These are phyloP conservation scores for Turritopsis rubra DNA, from an alignment of 30 jellyfish, hydroid and myxozoan genomes.

Conservation along the genomic window DNA sequence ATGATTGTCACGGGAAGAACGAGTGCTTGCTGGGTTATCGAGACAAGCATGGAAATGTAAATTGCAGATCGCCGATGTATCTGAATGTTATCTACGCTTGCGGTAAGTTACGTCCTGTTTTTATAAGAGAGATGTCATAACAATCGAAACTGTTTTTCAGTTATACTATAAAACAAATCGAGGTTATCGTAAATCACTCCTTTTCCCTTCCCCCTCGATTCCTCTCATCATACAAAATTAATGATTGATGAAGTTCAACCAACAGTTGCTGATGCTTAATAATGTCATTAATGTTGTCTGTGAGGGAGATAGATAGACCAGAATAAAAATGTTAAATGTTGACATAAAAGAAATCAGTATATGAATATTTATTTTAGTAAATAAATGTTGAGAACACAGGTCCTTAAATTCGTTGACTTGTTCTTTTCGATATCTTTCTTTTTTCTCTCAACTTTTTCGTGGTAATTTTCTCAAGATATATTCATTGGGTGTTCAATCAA, in stretches of 20 bases:
- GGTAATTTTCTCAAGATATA: too few species aligned
- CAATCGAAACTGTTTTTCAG: background rate
- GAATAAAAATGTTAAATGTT: too few species aligned
- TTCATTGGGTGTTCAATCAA: background rate
- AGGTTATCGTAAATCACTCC: background rate
- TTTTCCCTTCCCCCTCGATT: background rate
- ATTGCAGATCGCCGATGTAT: constrained; percentile 15
- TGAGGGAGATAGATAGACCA: too few species aligned
- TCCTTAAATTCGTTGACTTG: too few species aligned
- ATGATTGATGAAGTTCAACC: background rate
- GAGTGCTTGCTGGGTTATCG: constrained; percentile 9
- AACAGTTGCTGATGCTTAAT: too few species aligned
- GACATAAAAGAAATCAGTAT: too few species aligned
- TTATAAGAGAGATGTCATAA: background rate
- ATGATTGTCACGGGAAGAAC: background rate
- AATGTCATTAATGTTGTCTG: too few species aligned
- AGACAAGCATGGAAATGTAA: background rate
- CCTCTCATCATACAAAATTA: background rate
- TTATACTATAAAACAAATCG: background rate
- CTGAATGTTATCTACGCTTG: constrained; percentile 13
- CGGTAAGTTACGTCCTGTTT: background rate
- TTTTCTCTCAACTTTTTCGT: too few species aligned
- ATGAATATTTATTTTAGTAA: too few species aligned
- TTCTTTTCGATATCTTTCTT: too few species aligned
- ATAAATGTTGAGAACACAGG: too few species aligned